Base-by-base conservation (phyloP, 2,888 invertebrate species). In the Ferdinandea cuprea region DNA sequence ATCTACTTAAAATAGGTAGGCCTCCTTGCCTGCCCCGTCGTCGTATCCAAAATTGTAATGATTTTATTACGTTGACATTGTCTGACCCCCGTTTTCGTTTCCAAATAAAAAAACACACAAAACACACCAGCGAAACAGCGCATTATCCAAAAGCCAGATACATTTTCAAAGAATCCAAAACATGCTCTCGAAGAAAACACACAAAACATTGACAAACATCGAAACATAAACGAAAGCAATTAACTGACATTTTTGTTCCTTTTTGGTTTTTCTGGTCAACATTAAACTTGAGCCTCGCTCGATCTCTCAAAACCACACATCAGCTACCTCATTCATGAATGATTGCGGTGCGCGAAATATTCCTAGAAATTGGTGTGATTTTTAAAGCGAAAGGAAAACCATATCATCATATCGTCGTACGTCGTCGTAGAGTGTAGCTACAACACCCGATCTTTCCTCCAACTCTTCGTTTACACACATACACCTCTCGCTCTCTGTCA, bases 201-300 rank as follows among this genome's bases (percentile, higher is more conserved):
- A 30, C 11, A 80, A 58, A 80, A 74, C 48, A 74, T 69, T 42
- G 71, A 65, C 76, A 76, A 76, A 81, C 76, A 81, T 76, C 69
- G 65, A 81, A 81, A 81, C 76, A 81, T 81, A 81, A 81, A 69
- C 80, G 52, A 76, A 65, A 76, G 80, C 71, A 76, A 81, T 80
- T 80, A 80, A 80, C 76, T 69, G 32, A 30, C n/a, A 15, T 42
- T 25, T 25, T 54, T 54, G 11, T 54, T 28, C 30, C 35, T n/a
- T 6, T 59, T 50, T 48, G 37, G 9, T 46, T 35, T 7, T 35
- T 73, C 42, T 50, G 40, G 21, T 40, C 74, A 76, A 59, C 52
- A 66, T 79, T 71, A 65, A 72, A 65, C 13, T 69, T 76, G 58
- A 65, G 63, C 8, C 37, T 8, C 35, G 25, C 15, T 44, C 44